Conservation (phyloP, 2,113 vertebrate genomes). For the Callithrix jacchus region DNA sequence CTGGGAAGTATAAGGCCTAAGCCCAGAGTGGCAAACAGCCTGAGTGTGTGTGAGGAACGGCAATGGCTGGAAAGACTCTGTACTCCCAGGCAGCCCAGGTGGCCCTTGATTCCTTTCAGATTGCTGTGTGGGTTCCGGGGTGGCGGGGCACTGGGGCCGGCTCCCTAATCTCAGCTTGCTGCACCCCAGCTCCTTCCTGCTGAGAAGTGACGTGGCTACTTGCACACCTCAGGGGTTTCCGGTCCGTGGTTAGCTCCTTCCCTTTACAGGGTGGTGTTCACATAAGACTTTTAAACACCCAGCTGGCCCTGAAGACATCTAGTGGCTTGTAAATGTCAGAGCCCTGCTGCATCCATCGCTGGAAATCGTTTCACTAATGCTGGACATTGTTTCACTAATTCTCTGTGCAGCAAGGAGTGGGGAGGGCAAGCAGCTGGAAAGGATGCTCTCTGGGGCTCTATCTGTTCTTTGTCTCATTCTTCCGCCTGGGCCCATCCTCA, state of each 20-base stretch:
- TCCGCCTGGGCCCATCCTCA: neutral
- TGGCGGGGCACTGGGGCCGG: neutral
- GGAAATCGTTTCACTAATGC: neutral
- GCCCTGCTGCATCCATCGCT: neutral
- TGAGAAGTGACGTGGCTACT: conserved; percentile 42
- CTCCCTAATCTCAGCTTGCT: conserved; percentile 34
- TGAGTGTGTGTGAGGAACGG: neutral
- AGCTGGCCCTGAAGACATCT: neutral
- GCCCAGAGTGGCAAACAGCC: neutral
- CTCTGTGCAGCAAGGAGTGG: neutral
- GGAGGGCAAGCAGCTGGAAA: neutral
- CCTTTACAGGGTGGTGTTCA: conserved; percentile 33
- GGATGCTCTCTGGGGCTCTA: neutral
- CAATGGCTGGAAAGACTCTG: neutral
- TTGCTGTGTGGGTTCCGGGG: neutral
- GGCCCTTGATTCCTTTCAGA: neutral
- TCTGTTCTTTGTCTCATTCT: neutral
- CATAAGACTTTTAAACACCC: conserved; percentile 42
- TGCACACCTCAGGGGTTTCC: conserved; percentile 66
- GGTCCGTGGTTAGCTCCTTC: conserved; percentile 45
- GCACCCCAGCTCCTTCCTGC: conserved; percentile 67
- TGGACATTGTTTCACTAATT: neutral
- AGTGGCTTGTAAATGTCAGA: neutral
- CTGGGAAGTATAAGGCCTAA: neutral
- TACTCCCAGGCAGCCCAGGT: neutral